phyloP scores from a whole-genome alignment of 2,113 vertebrate species.

The Poicephalus gulielmi region DNA sequence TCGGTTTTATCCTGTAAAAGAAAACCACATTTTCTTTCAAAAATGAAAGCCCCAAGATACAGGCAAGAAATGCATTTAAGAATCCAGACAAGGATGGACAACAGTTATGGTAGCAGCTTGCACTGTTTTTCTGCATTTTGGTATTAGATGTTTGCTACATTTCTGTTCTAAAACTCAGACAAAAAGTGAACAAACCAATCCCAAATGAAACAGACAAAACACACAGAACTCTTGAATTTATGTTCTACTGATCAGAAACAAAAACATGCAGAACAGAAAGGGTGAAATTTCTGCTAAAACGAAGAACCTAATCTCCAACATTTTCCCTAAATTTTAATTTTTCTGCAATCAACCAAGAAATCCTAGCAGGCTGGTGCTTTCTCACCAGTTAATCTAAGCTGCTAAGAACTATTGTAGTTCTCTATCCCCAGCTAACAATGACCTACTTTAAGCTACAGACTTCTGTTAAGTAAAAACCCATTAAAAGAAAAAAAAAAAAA shows the following conservation, averaged over 20 bases:
- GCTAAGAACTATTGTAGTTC: neutral
- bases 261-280: neutral
- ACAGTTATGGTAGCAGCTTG: neutral
- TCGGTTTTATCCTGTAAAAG: neutral
- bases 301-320: neutral
- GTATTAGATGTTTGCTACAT: neutral
- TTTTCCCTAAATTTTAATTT: neutral
- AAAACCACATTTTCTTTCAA: neutral
- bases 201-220: neutral
- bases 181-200: neutral
- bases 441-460: conserved; percentile 17
- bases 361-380: neutral
- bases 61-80: neutral
- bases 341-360: neutral
- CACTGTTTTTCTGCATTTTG: neutral
- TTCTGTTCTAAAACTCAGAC: neutral
- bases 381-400: neutral
- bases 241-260: neutral
- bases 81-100: neutral
- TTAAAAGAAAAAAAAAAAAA: conserved; percentile 13
- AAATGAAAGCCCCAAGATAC: neutral
- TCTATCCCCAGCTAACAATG: neutral
- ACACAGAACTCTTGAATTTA: neutral
- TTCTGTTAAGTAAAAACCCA: conserved; percentile 28
- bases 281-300: neutral